A percentile compares a stretch with the other conserved stretches of the same genome.
phyloP scores from a whole-genome alignment of 2,888 invertebrate species.

The Rhamphomyia laevipes region DNA sequence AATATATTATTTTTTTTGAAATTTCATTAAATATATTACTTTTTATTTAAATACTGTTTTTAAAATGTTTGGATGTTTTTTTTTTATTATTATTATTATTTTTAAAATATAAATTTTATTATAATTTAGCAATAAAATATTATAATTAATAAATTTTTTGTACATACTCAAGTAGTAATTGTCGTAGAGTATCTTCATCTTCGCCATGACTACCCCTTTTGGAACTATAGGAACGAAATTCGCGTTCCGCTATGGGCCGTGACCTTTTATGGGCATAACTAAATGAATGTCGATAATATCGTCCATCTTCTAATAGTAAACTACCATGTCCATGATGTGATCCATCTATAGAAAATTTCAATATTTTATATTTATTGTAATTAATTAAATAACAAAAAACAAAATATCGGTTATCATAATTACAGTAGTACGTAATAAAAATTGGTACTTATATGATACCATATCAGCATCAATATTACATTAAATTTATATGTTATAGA shows the following conservation, averaged over 20 bases:
- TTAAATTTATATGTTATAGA: no score
- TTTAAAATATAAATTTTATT: not conserved
- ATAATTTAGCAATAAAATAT: constrained; percentile 3
- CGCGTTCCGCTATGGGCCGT: constrained; percentile 35
- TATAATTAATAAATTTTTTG: constrained; percentile 9
- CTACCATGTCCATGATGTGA: constrained; percentile 29
- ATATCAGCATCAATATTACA: no score
- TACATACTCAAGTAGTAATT: constrained; percentile 86
- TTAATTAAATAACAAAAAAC: constrained; percentile 1
- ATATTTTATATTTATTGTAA: not conserved
- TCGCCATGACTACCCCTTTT: constrained; percentile 42
- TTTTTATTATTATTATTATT: not conserved
- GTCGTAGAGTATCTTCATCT: constrained; percentile 89
- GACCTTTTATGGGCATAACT: constrained; percentile 37
- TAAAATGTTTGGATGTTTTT: not conserved
- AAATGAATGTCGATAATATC: constrained; percentile 38
- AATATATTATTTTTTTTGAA: no score
- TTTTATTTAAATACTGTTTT: not conserved
- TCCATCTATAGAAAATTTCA: constrained; percentile 24
- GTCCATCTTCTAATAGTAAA: constrained; percentile 33
- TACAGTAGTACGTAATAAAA: no score
- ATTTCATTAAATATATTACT: no score
- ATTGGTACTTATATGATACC: no score
- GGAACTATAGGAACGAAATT: constrained; percentile 19
- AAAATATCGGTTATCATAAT: no score